Conservation (phyloP, 2,113 vertebrate genomes). For the Aegithalos caudatus region DNA sequence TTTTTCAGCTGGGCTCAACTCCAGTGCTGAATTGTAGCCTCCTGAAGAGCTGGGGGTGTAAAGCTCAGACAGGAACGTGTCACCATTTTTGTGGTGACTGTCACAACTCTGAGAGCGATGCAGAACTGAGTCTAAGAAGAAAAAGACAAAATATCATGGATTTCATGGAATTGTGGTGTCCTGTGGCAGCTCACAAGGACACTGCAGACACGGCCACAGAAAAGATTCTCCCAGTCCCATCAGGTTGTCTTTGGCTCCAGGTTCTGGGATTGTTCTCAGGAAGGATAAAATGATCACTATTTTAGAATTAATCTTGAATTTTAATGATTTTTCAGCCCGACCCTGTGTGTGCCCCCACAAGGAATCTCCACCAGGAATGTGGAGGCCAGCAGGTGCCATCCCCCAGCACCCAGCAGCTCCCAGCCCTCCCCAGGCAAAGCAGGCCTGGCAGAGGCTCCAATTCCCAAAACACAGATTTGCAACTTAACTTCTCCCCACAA, state of each 20-base stretch:
- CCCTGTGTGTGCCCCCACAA: not conserved
- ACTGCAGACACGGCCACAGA: not conserved
- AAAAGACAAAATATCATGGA: not conserved
- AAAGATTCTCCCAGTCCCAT: not conserved
- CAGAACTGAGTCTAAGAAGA: not conserved
- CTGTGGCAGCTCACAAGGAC: not conserved
- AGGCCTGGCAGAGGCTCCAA: not conserved
- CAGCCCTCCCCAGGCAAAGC: not conserved
- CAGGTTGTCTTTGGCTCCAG: not conserved
- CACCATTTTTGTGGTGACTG: not conserved
- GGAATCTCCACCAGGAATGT: not conserved
- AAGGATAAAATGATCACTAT: not conserved
- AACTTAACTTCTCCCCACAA: not conserved
- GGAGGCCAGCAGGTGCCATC: not conserved
- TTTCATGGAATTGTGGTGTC: not conserved
- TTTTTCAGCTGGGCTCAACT: not conserved
- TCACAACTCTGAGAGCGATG: not conserved
- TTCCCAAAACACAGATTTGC: not conserved
- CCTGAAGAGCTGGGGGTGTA: not conserved
- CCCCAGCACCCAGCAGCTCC: not conserved
- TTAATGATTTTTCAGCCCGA: not conserved
- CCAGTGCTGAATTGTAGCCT: not conserved
- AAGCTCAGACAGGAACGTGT: not conserved
- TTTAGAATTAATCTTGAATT: not conserved
- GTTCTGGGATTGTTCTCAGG: not conserved